These are phyloP conservation scores for Serripes groenlandicus DNA, from an alignment of 2,888 invertebrate genomes.

Conservation along the genomic window DNA sequence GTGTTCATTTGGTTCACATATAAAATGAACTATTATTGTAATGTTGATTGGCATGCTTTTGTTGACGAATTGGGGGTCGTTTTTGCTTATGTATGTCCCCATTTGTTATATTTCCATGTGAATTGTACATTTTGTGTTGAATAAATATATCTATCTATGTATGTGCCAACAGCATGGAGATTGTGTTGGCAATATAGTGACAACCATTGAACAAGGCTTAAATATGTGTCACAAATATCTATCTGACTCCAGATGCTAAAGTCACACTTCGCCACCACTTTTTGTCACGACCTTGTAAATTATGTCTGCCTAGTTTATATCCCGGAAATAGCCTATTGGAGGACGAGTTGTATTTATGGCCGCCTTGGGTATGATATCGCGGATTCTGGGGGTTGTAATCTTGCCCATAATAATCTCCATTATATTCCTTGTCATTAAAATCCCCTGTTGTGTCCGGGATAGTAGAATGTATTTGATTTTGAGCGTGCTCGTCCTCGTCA, in stretches of 20 bases:
- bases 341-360: conserved; percentile 38
- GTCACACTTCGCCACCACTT: conserved; percentile 65
- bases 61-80: not conserved
- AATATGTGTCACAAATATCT: not conserved
- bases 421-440: conserved; percentile 25
- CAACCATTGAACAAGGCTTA: not conserved
- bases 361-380: conserved; percentile 44
- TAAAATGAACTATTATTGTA: too few relatives aligned
- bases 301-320: conserved; percentile 53
- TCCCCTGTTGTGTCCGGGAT: not conserved
- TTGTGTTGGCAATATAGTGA: not conserved
- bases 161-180: not conserved
- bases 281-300: conserved; percentile 53
- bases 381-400: conserved; percentile 54
- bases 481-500: not conserved
- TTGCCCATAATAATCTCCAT: conserved; percentile 51
- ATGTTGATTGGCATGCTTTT: too few relatives aligned
- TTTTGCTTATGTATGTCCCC: not conserved
- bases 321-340: conserved; percentile 48
- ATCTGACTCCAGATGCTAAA: conserved; percentile 31
- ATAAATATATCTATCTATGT: not conserved
- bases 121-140: not conserved
- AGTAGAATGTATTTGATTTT: not conserved
- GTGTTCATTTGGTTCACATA: too few relatives aligned
- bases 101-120: not conserved